Evolutionary conservation across 35 echinoderm and acorn worm species (phyloP), one percentile per base, ranked within the genome.

Genomic region (Strongylocentrotus purpuratus): DNA sequence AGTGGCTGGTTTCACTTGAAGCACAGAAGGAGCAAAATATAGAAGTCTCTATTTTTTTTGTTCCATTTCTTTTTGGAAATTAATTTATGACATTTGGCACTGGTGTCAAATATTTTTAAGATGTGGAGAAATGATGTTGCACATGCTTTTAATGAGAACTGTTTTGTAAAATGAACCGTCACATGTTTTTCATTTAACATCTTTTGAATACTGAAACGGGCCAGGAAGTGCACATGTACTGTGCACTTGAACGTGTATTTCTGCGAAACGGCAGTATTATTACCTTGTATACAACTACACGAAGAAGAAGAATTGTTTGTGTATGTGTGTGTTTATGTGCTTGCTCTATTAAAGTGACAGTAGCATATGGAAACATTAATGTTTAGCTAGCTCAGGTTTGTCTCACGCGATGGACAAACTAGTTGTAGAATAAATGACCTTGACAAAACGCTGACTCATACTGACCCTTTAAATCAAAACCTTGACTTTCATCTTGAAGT

Each of bases 1-100:
- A 89, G 87, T 89, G 87, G 87, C 87, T 89, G 87, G 87, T 22
- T 45, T 89, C 11, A 89, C 87, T 89, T 89, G 87, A 45, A 89
- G 32, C 32, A 78, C 65, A 28, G 22, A 78, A 22, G 28, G 65
- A 78, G 65, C 65, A 78, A 28, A 78, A 78, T 78, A 78, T 78
- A 78, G 65, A 78, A 22, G 17, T 18, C 65, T 78, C 20, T 78
- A 28, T 78, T n/a, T 78, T 78, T 78, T 78, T n/a, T 71, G 20
- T 55, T 55, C 50, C 11, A 33, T 89, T 89, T 89, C 32, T 89
- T 89, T 89, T 89, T 89, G 32, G 87, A 89, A 89, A 89, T 46
- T 89, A 33, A 45, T 89, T 89, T 89, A 89, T 89, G 65, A 45
- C 87, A 88, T 33, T 89, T 89, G 87, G 45, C 87, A 46, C 87